phyloP scores from a whole-genome alignment of 37 sponge, comb jelly and placozoan genomes.

The Lycopodina hypogea region DNA sequence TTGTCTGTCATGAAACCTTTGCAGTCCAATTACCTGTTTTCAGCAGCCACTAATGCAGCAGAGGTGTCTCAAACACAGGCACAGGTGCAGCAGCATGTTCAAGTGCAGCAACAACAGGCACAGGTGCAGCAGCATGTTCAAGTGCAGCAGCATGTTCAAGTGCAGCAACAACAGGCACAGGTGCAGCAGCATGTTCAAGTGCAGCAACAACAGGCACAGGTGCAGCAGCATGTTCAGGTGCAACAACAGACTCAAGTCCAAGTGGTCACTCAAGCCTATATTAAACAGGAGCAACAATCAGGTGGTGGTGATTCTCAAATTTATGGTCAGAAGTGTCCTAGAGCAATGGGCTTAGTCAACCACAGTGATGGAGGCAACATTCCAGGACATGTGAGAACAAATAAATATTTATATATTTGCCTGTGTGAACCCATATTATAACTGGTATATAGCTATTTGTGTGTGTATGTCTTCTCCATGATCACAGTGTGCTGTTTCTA shows the following conservation, averaged over 20 bases:
- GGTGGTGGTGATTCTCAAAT: not conserved
- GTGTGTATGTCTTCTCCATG: too few species aligned
- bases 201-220: too few species aligned
- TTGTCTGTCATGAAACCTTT: not conserved
- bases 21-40: conserved; percentile 7
- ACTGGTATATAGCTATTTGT: too few species aligned
- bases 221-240: not conserved
- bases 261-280: not conserved
- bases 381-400: not conserved
- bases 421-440: too few species aligned
- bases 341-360: not conserved
- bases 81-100: conserved; percentile 10
- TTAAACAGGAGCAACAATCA: conserved; percentile 6
- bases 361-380: not conserved
- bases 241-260: not conserved
- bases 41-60: conserved; percentile 4
- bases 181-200: not conserved
- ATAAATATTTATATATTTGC: too few species aligned
- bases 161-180: not conserved
- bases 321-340: not conserved
- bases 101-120: too few species aligned
- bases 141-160: too few species aligned
- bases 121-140: too few species aligned
- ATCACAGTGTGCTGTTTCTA: too few species aligned
- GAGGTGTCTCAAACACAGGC: conserved; percentile 6